A percentile compares a stretch with the other conserved stretches of the same genome.
phyloP scores from a whole-genome alignment of 2,797 vertebrate species.

The Prionace glauca region DNA sequence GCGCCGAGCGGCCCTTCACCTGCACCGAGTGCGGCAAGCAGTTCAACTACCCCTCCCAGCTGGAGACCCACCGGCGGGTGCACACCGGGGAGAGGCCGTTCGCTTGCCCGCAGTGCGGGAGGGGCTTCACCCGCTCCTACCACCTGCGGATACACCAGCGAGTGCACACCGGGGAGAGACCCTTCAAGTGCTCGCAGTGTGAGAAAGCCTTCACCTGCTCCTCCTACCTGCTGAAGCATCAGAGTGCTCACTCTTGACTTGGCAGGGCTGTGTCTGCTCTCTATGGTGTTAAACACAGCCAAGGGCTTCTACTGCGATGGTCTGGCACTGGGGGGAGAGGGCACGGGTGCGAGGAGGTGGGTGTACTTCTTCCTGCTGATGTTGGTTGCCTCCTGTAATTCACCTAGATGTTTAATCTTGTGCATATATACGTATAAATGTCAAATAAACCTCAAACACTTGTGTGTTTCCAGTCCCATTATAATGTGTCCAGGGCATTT shows the following conservation, averaged over 20 bases:
- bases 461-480: no score
- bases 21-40: conserved; percentile 83
- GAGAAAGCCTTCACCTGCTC: conserved; percentile 75
- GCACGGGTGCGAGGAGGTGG: conserved; percentile 46
- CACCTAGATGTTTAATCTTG: no score
- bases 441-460: no score
- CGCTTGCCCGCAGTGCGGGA: not conserved
- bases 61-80: not conserved
- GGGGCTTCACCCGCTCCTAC: not conserved
- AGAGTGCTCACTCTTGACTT: not conserved
- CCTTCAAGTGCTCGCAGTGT: conserved; percentile 49
- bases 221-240: conserved; percentile 69
- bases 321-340: conserved; percentile 59
- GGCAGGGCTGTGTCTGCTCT: no score
- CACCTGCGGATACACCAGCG: not conserved
- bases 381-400: no score
- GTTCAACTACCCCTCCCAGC: conserved; percentile 80
- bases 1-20: conserved; percentile 70
- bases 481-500: no score
- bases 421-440: no score
- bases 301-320: no score
- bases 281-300: conserved; percentile 43
- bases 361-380: not conserved
- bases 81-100: not conserved
- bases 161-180: not conserved